Evolutionary conservation across 1,140 invertebrate species (phyloP), one percentile per base, ranked within the genome.

Genomic region (Ctenoplectra terminalis): DNA sequence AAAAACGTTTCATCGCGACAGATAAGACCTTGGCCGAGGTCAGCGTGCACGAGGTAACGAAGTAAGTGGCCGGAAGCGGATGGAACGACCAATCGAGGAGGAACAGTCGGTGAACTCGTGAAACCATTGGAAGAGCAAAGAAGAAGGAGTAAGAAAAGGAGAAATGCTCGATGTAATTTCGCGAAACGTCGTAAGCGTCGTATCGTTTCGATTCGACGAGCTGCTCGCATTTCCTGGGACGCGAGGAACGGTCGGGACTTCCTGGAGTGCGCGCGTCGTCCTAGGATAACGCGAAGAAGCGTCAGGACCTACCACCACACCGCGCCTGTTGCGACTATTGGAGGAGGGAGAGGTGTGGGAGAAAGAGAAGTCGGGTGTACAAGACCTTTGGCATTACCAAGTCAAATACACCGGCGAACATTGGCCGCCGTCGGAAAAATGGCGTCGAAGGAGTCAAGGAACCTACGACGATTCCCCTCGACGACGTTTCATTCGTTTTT

Each of bases 341-440:
- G 13, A 34, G 26, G 29, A 8, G 23, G 31, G 56, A 5, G 34
- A 60, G 54, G 60, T 46, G 67, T 34, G 50, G 67, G 34, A 72
- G 81, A 86, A 66, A 70, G 83, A 50, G 72, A 60, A 76, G 37
- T 15, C 63, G 64, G 52, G 83, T 77, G 86, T 89, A 91, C 90
- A 89, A 91, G 90, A 91, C 89, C 90, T 90, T 87, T 82, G 87
- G 88, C 81, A 93, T 93, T 93, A 93, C 91, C 93, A 93, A 93
- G 90, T 93, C 93, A 93, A 93, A 92, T 93, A 93, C 88, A 66
- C 50, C 34, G 52, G 84, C 67, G 87, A 90, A 81, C 86, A 83
- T 84, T 83, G 89, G 84, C 70, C 84, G 78, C 23, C 78, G 83
- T 61, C 86, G 89, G 90, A 90, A 92, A 92, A 92, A 93, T 90